Evolutionary conservation across 2,888 invertebrate genomes (phyloP), one percentile per base, ranked within the genome.

Genomic region (Acronicta leporina): DNA sequence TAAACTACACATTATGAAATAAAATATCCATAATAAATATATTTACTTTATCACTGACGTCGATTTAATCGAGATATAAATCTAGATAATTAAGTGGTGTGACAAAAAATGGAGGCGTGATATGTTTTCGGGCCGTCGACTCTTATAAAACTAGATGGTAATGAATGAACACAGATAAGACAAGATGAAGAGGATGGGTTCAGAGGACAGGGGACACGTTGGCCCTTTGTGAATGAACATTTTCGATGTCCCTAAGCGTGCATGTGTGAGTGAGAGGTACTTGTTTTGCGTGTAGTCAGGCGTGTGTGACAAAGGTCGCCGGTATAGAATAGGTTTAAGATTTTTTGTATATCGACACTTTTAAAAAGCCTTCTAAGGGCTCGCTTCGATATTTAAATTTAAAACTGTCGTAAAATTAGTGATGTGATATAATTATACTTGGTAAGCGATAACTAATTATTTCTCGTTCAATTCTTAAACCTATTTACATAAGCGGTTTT

Each of bases 61-160:
- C 81, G 90, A 88, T 90, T 88, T 92, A 92, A 94, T 94, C 93
- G 79, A 82, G 89, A 91, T 92, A 91, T 92, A 92, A 92, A 94
- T 91, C 90, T 87, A 87, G 91, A 92, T 93, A 94, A 94, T 94
- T 94, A 93, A 94, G 92, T 89, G 90, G 88, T 90, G 92, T 90
- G 92, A 94, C 93, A 94, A 93, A 94, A 94, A 94, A 90, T 92
- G 85, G 89, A 92, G 92, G 92, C 89, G 90, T 90, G 89, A 92
- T 93, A 85, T 89, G 91, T 92, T 91, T 89, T 91, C 90, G 92
- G 88, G 79, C 90, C 92, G 92, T 93, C 92, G 93, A 90, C 87
- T 94, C 86, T 87, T 89, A 92, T 92, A 92, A 89, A 89, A 87
- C 92, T 92, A 93, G 94, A 93, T 94, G 89, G 92, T 92, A 94